phyloP scores from a whole-genome alignment of 1,140 invertebrate genomes.

The Drosophila sp. region DNA sequence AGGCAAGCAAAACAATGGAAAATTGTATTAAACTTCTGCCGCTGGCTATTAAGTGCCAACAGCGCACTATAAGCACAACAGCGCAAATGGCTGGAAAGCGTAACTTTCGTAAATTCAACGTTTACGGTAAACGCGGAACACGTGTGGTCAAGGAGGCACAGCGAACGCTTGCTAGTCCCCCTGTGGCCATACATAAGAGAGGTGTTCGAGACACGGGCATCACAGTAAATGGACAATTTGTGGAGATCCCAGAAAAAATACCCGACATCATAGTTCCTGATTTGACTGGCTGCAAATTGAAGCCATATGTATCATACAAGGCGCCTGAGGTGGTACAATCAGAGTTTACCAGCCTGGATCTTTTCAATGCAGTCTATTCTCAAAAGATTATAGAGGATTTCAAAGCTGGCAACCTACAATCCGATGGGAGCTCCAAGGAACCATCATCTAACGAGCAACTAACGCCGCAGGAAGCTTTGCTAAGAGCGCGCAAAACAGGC shows the following conservation, averaged over 20 bases:
- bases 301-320: conserved; percentile 97
- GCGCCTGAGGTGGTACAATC: conserved; percentile 90
- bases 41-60: conserved; percentile 51
- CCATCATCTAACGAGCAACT: conserved; percentile 90
- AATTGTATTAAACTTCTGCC: conserved; percentile 68
- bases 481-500: conserved; percentile 89
- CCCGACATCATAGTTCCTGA: conserved; percentile 97
- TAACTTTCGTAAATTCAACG: conserved; percentile 91
- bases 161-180: conserved; percentile 87
- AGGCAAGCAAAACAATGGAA: conserved; percentile 63
- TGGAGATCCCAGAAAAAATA: conserved; percentile 93
- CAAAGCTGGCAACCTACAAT: conserved; percentile 89
- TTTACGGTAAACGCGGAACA: conserved; percentile 90
- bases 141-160: conserved; percentile 87
- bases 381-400: conserved; percentile 93
- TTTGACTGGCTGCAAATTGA: conserved; percentile 91
- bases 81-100: conserved; percentile 88
- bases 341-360: conserved; percentile 92
- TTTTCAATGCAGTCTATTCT: conserved; percentile 94
- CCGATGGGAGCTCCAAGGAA: conserved; percentile 88
- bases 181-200: conserved; percentile 88
- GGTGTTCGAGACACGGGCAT: conserved; percentile 89
- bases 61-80: conserved; percentile 87
- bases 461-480: conserved; percentile 89
- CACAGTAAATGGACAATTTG: conserved; percentile 86